A percentile compares a stretch with the other conserved stretches of the same genome.
These are phyloP conservation scores for Callithrix jacchus DNA, from an alignment of 2,113 vertebrate genomes.

Conservation along the genomic window DNA sequence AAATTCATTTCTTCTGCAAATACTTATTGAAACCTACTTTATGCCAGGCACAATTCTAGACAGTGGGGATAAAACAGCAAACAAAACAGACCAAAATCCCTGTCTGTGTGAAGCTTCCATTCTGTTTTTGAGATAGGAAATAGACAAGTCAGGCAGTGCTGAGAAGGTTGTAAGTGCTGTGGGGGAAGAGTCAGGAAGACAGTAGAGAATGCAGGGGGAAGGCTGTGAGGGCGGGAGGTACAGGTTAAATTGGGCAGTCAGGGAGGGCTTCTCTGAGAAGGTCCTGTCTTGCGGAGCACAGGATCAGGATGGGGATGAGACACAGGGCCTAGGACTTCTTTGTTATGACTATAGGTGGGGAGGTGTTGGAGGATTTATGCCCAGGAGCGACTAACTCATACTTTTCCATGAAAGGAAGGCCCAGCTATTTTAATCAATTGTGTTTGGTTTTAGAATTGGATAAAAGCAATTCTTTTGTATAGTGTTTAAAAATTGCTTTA, in stretches of 20 bases:
- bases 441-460: neutral
- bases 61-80: neutral
- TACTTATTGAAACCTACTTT: neutral
- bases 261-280: neutral
- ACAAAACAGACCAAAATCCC: neutral
- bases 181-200: neutral
- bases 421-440: neutral
- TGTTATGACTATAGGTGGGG: neutral
- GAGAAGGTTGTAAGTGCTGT: no score
- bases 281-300: neutral
- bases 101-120: neutral
- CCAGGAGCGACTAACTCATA: neutral
- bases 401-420: neutral
- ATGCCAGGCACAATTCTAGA: neutral
- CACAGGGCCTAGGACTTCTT: neutral
- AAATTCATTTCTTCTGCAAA: neutral
- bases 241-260: neutral
- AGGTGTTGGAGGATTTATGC: neutral
- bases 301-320: neutral
- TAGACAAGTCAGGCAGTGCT: neutral
- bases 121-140: neutral
- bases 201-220: neutral
- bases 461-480: neutral
- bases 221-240: accelerated
- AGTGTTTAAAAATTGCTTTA: neutral